Conservation (phyloP, 2,888 invertebrate species). For the Lasioglossum pauxillum region DNA sequence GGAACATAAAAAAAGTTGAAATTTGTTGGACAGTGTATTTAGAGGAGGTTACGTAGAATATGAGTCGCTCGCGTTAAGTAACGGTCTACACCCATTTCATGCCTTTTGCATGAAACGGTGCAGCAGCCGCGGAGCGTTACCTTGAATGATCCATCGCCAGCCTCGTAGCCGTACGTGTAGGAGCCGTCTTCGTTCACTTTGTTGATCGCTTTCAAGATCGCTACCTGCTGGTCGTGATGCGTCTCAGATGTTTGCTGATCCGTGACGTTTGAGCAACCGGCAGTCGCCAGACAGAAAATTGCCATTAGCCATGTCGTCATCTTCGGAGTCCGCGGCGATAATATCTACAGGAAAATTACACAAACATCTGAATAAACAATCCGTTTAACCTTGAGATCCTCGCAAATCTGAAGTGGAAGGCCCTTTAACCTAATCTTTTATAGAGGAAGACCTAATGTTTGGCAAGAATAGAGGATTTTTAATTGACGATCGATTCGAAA, state of each 20-base stretch:
- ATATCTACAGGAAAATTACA: slow-evolving; percentile 33
- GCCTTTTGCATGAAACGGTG: slow-evolving; percentile 48
- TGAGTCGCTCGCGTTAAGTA: slow-evolving; percentile 27
- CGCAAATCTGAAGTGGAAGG: too few relatives aligned
- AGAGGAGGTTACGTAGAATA: neutral
- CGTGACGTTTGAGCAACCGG: slow-evolving; percentile 82
- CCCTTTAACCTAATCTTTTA: too few relatives aligned
- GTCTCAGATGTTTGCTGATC: slow-evolving; percentile 86
- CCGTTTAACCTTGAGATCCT: neutral
- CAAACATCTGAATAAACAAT: slow-evolving; percentile 5
- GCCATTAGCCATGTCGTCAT: slow-evolving; percentile 84
- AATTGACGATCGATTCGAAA: neutral
- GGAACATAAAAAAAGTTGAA: too few relatives aligned
- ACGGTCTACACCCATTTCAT: slow-evolving; percentile 29
- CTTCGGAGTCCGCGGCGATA: slow-evolving; percentile 72
- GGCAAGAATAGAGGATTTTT: neutral
- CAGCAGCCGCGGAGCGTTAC: slow-evolving; percentile 67
- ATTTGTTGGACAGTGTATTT: too few relatives aligned
- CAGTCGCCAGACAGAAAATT: slow-evolving; percentile 82
- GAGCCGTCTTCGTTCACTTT: slow-evolving; percentile 93
- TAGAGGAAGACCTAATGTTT: neutral
- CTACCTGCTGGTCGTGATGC: slow-evolving; percentile 89
- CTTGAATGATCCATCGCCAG: slow-evolving; percentile 94
- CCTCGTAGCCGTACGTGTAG: slow-evolving; percentile 94
- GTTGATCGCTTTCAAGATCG: slow-evolving; percentile 93